Evolutionary conservation across 2,888 invertebrate species (phyloP), one percentile per base, ranked within the genome.

Genomic region (Disparrhopalites patrizii): DNA sequence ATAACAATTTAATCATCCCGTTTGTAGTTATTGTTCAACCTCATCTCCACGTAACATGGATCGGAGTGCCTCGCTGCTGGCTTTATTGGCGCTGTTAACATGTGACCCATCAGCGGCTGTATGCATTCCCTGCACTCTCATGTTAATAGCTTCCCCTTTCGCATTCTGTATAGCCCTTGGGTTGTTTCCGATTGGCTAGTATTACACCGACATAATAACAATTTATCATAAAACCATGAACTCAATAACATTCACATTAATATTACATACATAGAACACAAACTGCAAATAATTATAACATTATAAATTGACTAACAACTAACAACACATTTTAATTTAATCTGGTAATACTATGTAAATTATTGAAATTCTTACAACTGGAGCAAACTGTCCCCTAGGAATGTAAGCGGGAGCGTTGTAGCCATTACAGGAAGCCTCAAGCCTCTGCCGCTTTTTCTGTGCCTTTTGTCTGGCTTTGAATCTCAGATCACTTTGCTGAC

Each of bases 401-500:
- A 83, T 81, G 81, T 87, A 90, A 77, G 87, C 86, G 3, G 90
- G 87, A 72, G 82, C 82, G 55, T 61, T 66, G 43, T 73, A 71
- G 75, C 83, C 83, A 76, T 82, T 81, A 73, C 83, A 66, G 58
- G 75, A 72, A 20, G 71, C 74, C 78, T 74, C 77, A 81, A 68
- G 80, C 80, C 76, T 74, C 75, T 80, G 80, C 75, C 86, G 86
- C 78, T 86, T 88, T 36, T 87, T 86, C 73, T 81, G 80, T 15
- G 78, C 78, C 76, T 87, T 90, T 70, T 90, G 88, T 15, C 90
- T 82, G 15, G 87, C 87, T 77, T 87, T 88, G 79, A 91, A 95
- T 76, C 85, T 84, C 68, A 90, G 78, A 78, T 97, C 96, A 75
- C 87, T 89, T 77, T 89, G 85, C 79, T 97, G 93, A 25, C 99